Conservation (phyloP, 1,140 invertebrate genomes). For the Drosophila pachea region DNA sequence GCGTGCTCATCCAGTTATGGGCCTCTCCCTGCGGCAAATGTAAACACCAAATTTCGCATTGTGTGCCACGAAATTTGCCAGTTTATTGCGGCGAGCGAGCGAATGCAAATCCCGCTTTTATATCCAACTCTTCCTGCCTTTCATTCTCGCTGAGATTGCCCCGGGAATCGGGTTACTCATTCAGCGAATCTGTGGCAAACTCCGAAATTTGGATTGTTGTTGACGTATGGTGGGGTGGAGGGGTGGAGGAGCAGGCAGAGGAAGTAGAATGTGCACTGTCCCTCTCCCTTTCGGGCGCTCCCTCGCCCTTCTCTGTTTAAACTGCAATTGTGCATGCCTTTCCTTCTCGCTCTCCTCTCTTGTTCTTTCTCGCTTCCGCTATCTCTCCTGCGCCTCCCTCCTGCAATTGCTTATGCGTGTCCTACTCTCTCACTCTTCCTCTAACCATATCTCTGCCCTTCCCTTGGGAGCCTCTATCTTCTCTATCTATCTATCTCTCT, state of each 20-base stretch:
- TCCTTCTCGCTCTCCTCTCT: too few species aligned
- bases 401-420: too few species aligned
- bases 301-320: too few species aligned
- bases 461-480: too few species aligned
- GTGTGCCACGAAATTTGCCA: conserved; percentile 28
- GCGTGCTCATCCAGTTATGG: background rate
- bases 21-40: background rate
- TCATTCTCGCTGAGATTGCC: conserved; percentile 19
- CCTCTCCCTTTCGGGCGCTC: too few species aligned
- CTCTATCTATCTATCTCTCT: too few species aligned
- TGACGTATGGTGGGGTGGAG: background rate
- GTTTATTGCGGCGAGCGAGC: conserved; percentile 16
- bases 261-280: background rate
- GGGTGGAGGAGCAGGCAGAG: background rate
- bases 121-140: conserved; percentile 8
- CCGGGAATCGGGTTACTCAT: conserved; percentile 44
- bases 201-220: conserved; percentile 1
- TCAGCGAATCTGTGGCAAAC: conserved; percentile 12
- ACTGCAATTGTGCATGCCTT: too few species aligned
- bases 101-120: conserved; percentile 11
- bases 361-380: too few species aligned
- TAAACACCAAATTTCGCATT: conserved; percentile 19
- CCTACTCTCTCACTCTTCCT: too few species aligned
- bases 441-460: too few species aligned
- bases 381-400: background rate